Conservation (phyloP, 1,140 invertebrate species). For the Plodia interpunctella region DNA sequence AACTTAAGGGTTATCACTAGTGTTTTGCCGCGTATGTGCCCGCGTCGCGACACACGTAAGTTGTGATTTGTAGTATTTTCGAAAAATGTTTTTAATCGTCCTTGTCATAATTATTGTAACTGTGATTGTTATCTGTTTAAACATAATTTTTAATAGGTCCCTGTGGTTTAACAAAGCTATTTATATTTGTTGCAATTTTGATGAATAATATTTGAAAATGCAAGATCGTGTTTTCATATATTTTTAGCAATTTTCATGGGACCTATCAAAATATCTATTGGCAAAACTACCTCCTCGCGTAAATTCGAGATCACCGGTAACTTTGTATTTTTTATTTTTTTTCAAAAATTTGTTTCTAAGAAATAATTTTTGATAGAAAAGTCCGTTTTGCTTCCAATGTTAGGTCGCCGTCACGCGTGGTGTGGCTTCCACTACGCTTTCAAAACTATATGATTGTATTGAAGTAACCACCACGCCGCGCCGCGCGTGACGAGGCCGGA, state of each 20-base stretch:
- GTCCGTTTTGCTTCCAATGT: background rate
- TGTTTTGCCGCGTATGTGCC: conserved; percentile 25
- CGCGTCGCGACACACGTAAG: conserved; percentile 54
- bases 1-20: conserved; percentile 52
- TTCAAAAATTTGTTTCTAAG: conserved; percentile 14
- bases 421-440: no score
- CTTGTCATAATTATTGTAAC: conserved; percentile 41
- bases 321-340: conserved; percentile 24
- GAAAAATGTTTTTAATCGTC: conserved; percentile 52
- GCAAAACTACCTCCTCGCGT: conserved; percentile 41
- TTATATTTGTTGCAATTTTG: background rate
- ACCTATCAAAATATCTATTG: conserved; percentile 35
- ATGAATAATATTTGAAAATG: no score
- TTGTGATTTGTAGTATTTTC: conserved; percentile 66
- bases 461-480: no score
- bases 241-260: conserved; percentile 12
- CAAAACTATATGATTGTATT: no score
- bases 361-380: background rate
- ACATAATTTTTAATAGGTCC: conserved; percentile 5
- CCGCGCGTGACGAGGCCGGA: background rate
- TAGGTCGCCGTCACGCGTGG: background rate
- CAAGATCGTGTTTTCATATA: no score
- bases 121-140: conserved; percentile 44
- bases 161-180: background rate
- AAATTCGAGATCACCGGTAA: conserved; percentile 23